Base-by-base conservation (phyloP, 2,113 vertebrate species). In the Bagarius yarrelli region DNA sequence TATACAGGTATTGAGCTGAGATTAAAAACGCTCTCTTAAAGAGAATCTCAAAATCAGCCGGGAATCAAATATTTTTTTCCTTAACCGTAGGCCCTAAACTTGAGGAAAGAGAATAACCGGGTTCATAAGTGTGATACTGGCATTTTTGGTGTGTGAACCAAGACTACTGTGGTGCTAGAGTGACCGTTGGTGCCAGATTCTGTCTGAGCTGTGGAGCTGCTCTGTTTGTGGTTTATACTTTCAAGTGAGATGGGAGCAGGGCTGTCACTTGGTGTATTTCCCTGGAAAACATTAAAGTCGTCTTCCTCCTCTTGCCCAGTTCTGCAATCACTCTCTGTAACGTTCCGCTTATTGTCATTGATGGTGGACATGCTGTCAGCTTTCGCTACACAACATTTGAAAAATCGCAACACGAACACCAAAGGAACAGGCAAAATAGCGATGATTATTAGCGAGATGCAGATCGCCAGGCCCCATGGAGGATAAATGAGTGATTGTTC, bases 101-200 rank as follows among this genome's bases (percentile, higher is more conserved):
- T 30, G 56, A 61, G 36, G 18, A 61, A 11, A 47, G 44, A 9
- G 44, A 47, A 47, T 47, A 47, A 47, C 30, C 60, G 40, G 32
- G 15, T 84, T 93, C 96, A 98, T 90, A 98, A 92, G 89, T 96
- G 95, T 78, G 97, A 98, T 87, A 98, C 96, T 0, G 97, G 96
- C 94, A 96, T 96, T 87, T 98, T 95, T 8, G 95, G 94, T 93
- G 95, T 92, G 85, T 97, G 95, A 44, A 95, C 94, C 96, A 98
- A 97, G 87, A 97, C 82, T 87, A 98, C 98, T 9, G 96, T 96
- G 15, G 98, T 96, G 40, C 96, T 95, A 0, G 96, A 97, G n/a
- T 95, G 95, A 77, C 98, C 97, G 13, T 99, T 98, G 53, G 96
- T 95, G 67, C 94, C 94, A 0, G 94, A 93, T 83, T 96, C 95